Evolutionary conservation across 2,797 vertebrate species (phyloP), one percentile per base, ranked within the genome.

Genomic region (Hippoglossus hippoglossus): DNA sequence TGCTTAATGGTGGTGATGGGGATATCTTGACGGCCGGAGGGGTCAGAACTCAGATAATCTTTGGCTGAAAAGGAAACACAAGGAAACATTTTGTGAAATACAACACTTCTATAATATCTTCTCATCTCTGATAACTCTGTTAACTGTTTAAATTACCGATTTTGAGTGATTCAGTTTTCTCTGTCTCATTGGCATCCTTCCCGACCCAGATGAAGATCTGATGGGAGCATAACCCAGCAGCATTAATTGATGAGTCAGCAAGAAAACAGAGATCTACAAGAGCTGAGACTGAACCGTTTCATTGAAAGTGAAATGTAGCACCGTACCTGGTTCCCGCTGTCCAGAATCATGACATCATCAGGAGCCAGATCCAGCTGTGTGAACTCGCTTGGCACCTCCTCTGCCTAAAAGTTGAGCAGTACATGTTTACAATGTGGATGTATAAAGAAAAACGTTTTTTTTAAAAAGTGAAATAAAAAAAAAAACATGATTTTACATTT

Each of bases 271-370:
- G 12, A 52, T 65, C 18, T 55, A 44, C 1, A 3, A 44, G 5
- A 51, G 6, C 3, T 19, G 8, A 56, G 3, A 46, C 10, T 39
- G 63, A 60, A 39, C 16, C 0, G 1, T 41, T 52, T 67, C 3
- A 70, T 28, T 2, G 26, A 66, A 76, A 57, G 9, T 36, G 36
- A 41, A 70, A 46, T 18, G 18, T 6, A 9, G 28, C 5, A 49
- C 18, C 58, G 3, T 53, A 95, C 95, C 90, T 94, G 90, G 68
- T 91, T 76, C 85, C 86, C 82, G 3, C 85, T 85, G 71, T 95
- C 95, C 85, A 95, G 73, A 67, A 95, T 77, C 95, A 95, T 95
- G 74, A 95, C 84, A 47, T 95, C 94, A 79, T 95, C 94, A 0
- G 84, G 75, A 26, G 93, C 92, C 83, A 95, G 81, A 78, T 95